Percentiles rank a stretch among this genome's conserved stretches.
Evolutionary conservation across 2,888 invertebrate genomes (phyloP).

Genomic region (Nomada fucata): DNA sequence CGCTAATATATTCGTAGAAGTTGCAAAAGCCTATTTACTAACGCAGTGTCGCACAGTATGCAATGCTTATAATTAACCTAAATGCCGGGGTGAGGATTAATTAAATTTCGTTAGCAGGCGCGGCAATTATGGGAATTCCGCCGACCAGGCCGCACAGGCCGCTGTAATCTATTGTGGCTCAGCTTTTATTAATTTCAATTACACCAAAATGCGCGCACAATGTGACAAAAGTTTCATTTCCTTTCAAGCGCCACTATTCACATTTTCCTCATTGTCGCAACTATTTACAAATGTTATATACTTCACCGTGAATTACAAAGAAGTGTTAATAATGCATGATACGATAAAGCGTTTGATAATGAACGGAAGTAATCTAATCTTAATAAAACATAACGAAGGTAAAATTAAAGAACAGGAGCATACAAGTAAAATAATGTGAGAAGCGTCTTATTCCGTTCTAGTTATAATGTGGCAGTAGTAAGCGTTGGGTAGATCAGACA

Average conservation of each 20-base stretch:
- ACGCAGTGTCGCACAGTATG: constrained; percentile 9
- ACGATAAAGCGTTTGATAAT: too few relatives aligned
- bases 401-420: too few relatives aligned
- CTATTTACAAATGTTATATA: too few relatives aligned
- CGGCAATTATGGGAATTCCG: constrained; percentile 44
- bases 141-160: not conserved
- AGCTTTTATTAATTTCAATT: constrained; percentile 37
- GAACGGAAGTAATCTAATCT: too few relatives aligned
- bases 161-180: not conserved
- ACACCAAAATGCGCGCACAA: not conserved
- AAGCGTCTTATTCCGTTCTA: too few relatives aligned
- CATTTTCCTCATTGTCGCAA: too few relatives aligned
- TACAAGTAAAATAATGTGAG: too few relatives aligned
- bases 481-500: too few relatives aligned
- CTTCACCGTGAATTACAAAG: too few relatives aligned
- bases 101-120: constrained; percentile 38
- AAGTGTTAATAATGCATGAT: too few relatives aligned
- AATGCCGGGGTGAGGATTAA: constrained; percentile 39
- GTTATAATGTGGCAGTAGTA: too few relatives aligned
- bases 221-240: not conserved
- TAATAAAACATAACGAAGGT: too few relatives aligned
- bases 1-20: constrained; percentile 15
- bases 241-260: not conserved
- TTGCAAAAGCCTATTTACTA: constrained; percentile 29
- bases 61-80: constrained; percentile 40